These are phyloP conservation scores for Bombus pyrosoma DNA, from an alignment of 1,140 invertebrate species.

Conservation along the genomic window DNA sequence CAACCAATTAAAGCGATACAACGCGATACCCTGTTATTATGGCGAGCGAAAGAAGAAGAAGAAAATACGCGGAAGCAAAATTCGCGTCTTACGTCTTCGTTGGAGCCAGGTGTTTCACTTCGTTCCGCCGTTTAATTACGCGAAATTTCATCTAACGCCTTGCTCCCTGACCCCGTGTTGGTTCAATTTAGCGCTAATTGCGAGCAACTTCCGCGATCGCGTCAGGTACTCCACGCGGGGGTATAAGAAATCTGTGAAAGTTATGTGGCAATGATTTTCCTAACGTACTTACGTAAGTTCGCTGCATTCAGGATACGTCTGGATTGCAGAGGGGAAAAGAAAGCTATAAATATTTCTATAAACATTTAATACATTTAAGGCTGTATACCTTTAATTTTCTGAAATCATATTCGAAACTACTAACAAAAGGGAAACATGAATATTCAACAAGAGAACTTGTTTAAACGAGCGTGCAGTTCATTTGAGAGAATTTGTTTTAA, in stretches of 20 bases:
- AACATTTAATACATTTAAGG: too few relatives aligned
- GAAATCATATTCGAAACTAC: background rate
- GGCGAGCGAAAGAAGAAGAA: background rate
- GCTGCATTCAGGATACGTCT: too few relatives aligned
- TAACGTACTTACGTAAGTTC: too few relatives aligned
- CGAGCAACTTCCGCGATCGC: background rate
- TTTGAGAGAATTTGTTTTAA: background rate
- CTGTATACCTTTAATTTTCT: too few relatives aligned
- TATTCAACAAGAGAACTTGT: background rate
- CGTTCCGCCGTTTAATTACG: constrained; percentile 23
- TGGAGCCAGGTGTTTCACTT: constrained; percentile 20
- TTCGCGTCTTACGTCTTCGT: constrained; percentile 11
- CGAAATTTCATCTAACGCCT: constrained; percentile 6
- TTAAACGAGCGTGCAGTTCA: background rate
- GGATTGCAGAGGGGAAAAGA: too few relatives aligned
- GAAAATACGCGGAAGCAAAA: background rate
- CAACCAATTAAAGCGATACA: constrained; percentile 36
- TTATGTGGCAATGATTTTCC: background rate
- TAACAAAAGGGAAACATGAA: background rate
- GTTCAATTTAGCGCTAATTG: constrained; percentile 15
- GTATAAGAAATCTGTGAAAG: background rate
- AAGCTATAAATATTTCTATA: too few relatives aligned
- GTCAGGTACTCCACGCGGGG: background rate
- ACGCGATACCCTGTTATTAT: background rate
- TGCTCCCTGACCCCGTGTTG: background rate